phyloP scores from a whole-genome alignment of 2,888 invertebrate species.

The Stegana nigrithorax region DNA sequence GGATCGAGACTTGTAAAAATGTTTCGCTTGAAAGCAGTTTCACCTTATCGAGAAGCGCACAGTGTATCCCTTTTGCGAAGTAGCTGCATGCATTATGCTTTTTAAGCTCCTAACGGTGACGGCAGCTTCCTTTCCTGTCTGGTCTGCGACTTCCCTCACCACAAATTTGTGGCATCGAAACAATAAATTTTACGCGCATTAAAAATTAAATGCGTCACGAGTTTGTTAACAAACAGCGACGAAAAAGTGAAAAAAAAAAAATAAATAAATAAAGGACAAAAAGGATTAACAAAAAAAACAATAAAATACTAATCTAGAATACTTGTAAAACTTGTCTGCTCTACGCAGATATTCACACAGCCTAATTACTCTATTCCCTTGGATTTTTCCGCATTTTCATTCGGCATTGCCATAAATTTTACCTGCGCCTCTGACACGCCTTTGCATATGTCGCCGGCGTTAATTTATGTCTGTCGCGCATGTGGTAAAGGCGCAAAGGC shows the following conservation, averaged over 20 bases:
- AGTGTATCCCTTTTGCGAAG: neutral
- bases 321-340: slow-evolving; percentile 35
- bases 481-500: neutral
- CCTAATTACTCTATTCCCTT: slow-evolving; percentile 23
- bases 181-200: slow-evolving; percentile 63
- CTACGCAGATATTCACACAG: slow-evolving; percentile 27
- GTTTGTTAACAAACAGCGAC: neutral
- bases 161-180: slow-evolving; percentile 53
- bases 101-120: slow-evolving; percentile 30
- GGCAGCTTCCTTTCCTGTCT: slow-evolving; percentile 35
- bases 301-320: too few species aligned
- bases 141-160: slow-evolving; percentile 35
- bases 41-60: neutral
- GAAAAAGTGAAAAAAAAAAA: neutral
- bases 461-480: slow-evolving; percentile 49
- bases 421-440: slow-evolving; percentile 63
- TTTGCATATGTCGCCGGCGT: slow-evolving; percentile 57
- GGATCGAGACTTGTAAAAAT: neutral
- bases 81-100: neutral
- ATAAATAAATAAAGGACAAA: too few species aligned
- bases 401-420: slow-evolving; percentile 49
- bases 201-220: slow-evolving; percentile 60
- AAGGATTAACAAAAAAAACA: too few species aligned
- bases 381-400: slow-evolving; percentile 23
- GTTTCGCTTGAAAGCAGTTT: neutral